Conservation (phyloP, 1,140 invertebrate genomes). For the Metopolophium dirhodum region DNA sequence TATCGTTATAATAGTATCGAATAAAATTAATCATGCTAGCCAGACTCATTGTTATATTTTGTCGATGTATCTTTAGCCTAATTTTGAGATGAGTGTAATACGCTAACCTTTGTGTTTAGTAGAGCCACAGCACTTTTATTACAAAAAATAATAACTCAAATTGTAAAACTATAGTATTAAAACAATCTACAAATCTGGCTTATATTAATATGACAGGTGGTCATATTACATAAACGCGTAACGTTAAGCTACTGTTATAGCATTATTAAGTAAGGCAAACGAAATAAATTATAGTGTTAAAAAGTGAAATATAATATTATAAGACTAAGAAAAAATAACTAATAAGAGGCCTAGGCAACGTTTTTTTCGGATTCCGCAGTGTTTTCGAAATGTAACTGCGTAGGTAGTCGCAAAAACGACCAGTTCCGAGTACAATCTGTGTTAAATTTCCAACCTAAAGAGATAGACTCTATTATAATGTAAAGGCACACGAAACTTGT, state of each 20-base stretch:
- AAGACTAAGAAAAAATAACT: background rate
- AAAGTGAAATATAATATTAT: background rate
- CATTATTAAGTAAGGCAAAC: no score
- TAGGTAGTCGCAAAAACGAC: no score
- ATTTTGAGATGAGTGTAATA: background rate
- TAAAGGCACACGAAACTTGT: background rate
- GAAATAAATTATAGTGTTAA: background rate
- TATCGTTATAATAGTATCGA: background rate
- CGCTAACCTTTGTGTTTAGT: no score
- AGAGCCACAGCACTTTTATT: background rate
- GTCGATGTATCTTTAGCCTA: background rate
- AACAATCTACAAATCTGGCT: background rate
- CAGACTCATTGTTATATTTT: background rate
- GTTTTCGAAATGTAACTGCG: background rate
- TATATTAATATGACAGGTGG: background rate
- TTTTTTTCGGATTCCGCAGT: background rate
- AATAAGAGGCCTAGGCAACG: background rate
- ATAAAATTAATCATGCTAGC: background rate
- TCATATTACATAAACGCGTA: background rate
- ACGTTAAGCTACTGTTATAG: no score
- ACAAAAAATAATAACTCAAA: background rate
- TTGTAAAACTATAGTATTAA: background rate
- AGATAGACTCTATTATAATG: background rate
- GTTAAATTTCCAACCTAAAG: no score
- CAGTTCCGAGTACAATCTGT: no score